Evolutionary conservation across 1,140 invertebrate species (phyloP).

Genomic region (Bicyclus anynana): DNA sequence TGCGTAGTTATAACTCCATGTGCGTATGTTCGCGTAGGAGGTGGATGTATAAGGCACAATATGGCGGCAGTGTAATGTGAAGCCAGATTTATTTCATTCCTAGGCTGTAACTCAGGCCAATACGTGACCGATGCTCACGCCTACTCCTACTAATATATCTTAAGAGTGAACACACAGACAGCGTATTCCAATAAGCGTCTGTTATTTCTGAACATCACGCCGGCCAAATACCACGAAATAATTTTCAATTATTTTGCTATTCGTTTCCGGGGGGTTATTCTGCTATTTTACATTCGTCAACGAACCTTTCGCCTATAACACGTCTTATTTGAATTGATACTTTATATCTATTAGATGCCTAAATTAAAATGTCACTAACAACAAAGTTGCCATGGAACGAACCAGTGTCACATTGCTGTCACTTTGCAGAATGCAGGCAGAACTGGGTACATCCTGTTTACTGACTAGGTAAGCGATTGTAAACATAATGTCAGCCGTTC

Average conservation of each 20-base stretch:
- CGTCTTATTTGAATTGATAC: no score
- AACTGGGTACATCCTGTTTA: no score
- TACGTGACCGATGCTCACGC: conserved; percentile 72
- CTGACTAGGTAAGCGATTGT: no score
- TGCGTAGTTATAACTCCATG: neutral
- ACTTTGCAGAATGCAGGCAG: no score
- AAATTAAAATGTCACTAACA: no score
- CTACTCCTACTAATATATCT: conserved; percentile 35
- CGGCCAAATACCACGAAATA: neutral
- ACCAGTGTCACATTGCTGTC: no score
- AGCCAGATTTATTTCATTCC: conserved; percentile 63
- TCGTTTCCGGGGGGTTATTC: no score
- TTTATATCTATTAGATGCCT: no score
- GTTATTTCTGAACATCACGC: neutral
- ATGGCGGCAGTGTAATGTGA: conserved; percentile 40
- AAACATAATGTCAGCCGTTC: no score
- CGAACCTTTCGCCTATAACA: no score
- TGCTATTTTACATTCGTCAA: neutral
- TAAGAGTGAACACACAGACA: conserved; percentile 4
- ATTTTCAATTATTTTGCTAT: neutral
- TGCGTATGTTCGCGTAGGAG: conserved; percentile 31
- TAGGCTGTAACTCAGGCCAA: conserved; percentile 61
- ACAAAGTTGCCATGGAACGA: no score
- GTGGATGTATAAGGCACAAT: conserved; percentile 26
- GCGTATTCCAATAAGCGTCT: neutral